Conservation (phyloP, 2,888 invertebrate genomes). For the Tetropium fuscum region DNA sequence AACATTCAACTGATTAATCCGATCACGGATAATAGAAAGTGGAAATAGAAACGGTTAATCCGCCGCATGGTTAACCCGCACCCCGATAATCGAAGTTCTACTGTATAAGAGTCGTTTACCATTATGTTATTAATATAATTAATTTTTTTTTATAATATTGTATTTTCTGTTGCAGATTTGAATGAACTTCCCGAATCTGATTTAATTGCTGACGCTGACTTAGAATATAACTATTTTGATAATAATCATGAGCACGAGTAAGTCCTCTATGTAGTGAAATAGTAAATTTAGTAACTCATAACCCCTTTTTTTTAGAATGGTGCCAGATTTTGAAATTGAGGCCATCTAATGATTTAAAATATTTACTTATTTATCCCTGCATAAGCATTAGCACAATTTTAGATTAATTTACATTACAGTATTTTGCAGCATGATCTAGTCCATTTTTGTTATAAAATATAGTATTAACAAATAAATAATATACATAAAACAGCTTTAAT, state of each 20-base stretch:
- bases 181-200: constrained; percentile 55
- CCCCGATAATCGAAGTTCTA: too few relatives aligned
- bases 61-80: too few relatives aligned
- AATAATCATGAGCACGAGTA: constrained; percentile 49
- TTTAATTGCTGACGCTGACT: constrained; percentile 56
- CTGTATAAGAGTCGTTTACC: too few relatives aligned
- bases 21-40: too few relatives aligned
- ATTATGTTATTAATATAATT: too few relatives aligned
- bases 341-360: constrained; percentile 47
- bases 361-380: constrained; percentile 17
- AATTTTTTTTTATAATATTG: neutral
- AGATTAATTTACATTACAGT: constrained; percentile 31
- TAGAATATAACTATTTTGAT: constrained; percentile 60
- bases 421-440: constrained; percentile 39
- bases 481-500: constrained; percentile 22
- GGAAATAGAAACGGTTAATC: too few relatives aligned
- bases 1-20: too few relatives aligned
- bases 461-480: constrained; percentile 19
- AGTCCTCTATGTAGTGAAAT: constrained; percentile 36
- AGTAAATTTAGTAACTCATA: constrained; percentile 9
- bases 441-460: constrained; percentile 32
- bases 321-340: constrained; percentile 61
- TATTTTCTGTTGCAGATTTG: constrained; percentile 48
- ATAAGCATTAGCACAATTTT: constrained; percentile 37
- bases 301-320: constrained; percentile 49